Percentiles rank a stretch among this genome's conserved stretches.
Conservation (phyloP, 2,797 vertebrate genomes). For the Sebastes miniatus region DNA sequence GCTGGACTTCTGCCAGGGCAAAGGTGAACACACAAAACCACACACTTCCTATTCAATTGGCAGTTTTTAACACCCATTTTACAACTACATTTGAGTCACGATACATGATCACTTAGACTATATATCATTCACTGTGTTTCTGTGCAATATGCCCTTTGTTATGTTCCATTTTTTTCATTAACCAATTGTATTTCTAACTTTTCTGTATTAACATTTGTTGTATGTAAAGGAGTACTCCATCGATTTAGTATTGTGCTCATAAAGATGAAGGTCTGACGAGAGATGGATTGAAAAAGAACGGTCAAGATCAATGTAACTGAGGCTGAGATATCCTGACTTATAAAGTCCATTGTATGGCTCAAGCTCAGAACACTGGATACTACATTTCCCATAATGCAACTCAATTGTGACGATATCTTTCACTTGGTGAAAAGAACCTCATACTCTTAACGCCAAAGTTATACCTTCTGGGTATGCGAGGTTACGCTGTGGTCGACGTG, state of each 20-base stretch:
- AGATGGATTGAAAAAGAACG: neutral
- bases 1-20: constrained; percentile 96
- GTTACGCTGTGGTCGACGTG: too few species aligned
- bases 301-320: neutral
- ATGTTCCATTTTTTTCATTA: accelerated
- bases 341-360: neutral
- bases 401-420: neutral
- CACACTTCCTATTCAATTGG: neutral
- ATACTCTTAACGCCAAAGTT: neutral
- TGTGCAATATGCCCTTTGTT: neutral
- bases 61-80: neutral
- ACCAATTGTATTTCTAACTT: neutral
- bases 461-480: too few species aligned
- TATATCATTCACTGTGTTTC: neutral
- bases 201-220: neutral
- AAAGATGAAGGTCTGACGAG: too few species aligned
- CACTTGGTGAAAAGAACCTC: neutral
- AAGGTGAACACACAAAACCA: constrained; percentile 80
- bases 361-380: neutral
- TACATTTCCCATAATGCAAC: neutral
- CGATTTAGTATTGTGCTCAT: neutral
- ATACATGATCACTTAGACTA: neutral
- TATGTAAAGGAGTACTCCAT: neutral
- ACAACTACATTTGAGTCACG: neutral
- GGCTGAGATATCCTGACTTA: neutral